Evolutionary conservation across 30 jellyfish, hydroid and myxozoan species (phyloP).

Genomic region (Chironex yamaguchii): DNA sequence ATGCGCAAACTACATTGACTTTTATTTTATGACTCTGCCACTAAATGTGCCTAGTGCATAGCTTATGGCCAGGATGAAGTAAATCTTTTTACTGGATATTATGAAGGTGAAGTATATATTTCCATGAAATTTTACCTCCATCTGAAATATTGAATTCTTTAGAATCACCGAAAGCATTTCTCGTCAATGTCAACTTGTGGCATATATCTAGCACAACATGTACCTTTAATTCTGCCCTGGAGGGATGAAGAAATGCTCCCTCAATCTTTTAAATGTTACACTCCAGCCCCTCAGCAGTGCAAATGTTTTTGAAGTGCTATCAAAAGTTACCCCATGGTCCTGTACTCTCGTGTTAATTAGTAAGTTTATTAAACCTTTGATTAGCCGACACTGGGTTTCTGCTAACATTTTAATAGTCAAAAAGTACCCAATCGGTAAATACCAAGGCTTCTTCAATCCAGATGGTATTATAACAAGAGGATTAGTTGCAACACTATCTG

Average conservation of each 20-base stretch:
- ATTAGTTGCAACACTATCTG: conserved; percentile 22
- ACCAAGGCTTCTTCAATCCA: conserved; percentile 3
- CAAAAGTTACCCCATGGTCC: conserved; percentile 9
- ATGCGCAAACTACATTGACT: too few relatives aligned
- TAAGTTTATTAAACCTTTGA: background rate
- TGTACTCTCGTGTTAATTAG: conserved; percentile 25
- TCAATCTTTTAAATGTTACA: conserved; percentile 23
- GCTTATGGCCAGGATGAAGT: too few relatives aligned
- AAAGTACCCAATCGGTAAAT: conserved; percentile 46
- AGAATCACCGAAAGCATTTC: too few relatives aligned
- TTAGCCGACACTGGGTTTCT: background rate
- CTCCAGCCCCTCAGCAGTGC: conserved; percentile 7
- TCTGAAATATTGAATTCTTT: too few relatives aligned
- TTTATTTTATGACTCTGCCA: too few relatives aligned
- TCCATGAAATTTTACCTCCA: too few relatives aligned
- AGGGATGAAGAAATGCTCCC: conserved; percentile 44
- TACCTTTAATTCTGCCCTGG: background rate
- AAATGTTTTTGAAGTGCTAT: conserved; percentile 13
- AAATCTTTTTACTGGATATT: too few relatives aligned
- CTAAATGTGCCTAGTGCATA: too few relatives aligned
- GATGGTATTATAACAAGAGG: conserved; percentile 13
- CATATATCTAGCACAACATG: conserved; percentile 29
- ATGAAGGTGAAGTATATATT: too few relatives aligned
- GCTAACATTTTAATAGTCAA: conserved; percentile 7
- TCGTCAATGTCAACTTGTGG: conserved; percentile 50